These are phyloP conservation scores for Drosophila pandora DNA, from an alignment of 1,140 invertebrate genomes.

Conservation along the genomic window DNA sequence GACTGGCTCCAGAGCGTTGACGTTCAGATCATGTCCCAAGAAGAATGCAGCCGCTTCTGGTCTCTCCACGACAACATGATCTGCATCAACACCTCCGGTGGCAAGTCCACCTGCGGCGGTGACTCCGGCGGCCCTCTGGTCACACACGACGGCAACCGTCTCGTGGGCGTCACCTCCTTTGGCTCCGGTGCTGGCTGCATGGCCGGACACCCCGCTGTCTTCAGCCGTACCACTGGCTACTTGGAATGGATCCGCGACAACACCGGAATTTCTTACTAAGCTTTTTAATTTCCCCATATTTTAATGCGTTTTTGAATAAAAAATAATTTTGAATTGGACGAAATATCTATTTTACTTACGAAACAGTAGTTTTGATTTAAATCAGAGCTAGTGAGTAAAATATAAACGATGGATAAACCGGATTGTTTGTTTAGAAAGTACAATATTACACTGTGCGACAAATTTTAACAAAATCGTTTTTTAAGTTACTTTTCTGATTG, in stretches of 20 bases:
- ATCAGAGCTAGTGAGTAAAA: too few species aligned
- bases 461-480: too few species aligned
- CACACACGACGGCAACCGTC: slow-evolving; percentile 37
- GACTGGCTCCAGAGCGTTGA: slow-evolving; percentile 32
- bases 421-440: too few species aligned
- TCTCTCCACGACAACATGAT: slow-evolving; percentile 44
- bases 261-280: slow-evolving; percentile 57
- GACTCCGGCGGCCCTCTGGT: slow-evolving; percentile 86
- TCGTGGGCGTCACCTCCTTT: slow-evolving; percentile 49
- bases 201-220: slow-evolving; percentile 84
- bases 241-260: slow-evolving; percentile 84
- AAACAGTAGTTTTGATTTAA: too few species aligned
- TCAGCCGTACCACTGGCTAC: slow-evolving; percentile 84
- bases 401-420: too few species aligned
- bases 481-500: too few species aligned
- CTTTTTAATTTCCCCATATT: background rate
- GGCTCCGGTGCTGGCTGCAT: slow-evolving; percentile 51
- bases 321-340: background rate
- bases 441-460: too few species aligned
- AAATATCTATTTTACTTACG: background rate
- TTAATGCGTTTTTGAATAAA: background rate
- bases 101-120: slow-evolving; percentile 81
- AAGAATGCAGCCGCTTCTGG: slow-evolving; percentile 32
- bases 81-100: slow-evolving; percentile 55
- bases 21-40: slow-evolving; percentile 42